Conservation (phyloP, 2,113 vertebrate genomes). For the Tyto alba region DNA sequence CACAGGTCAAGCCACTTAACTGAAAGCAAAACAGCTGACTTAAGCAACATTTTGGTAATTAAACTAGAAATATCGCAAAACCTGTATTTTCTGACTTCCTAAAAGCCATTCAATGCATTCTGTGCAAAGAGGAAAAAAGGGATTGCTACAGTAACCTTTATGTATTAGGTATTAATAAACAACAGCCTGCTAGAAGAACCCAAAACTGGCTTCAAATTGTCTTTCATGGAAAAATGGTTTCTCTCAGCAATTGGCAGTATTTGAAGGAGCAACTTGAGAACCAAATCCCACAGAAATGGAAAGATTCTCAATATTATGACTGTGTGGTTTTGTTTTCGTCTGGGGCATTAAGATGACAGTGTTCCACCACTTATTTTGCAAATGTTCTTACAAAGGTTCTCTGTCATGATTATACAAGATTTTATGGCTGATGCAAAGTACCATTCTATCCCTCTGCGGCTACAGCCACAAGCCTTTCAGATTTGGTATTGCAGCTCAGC, state of each 20-base stretch:
- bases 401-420: not conserved
- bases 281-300: conserved; percentile 29
- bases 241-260: not conserved
- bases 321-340: conserved; percentile 37
- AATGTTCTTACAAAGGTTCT: conserved; percentile 38
- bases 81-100: not conserved
- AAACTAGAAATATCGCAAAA: not conserved
- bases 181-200: not conserved
- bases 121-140: not conserved
- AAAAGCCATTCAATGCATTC: not conserved
- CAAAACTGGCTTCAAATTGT: not conserved
- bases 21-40: not conserved
- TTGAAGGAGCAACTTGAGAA: conserved; percentile 18
- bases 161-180: not conserved
- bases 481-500: not conserved
- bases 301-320: conserved; percentile 38
- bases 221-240: conserved; percentile 26
- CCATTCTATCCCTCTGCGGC: not conserved
- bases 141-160: not conserved
- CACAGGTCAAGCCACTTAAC: not conserved
- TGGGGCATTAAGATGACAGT: conserved; percentile 5
- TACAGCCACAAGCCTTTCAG: not conserved
- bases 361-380: conserved; percentile 26
- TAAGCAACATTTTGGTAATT: not conserved
- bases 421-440: not conserved